phyloP scores from a whole-genome alignment of 2,113 vertebrate genomes.

The Podiceps cristatus region DNA sequence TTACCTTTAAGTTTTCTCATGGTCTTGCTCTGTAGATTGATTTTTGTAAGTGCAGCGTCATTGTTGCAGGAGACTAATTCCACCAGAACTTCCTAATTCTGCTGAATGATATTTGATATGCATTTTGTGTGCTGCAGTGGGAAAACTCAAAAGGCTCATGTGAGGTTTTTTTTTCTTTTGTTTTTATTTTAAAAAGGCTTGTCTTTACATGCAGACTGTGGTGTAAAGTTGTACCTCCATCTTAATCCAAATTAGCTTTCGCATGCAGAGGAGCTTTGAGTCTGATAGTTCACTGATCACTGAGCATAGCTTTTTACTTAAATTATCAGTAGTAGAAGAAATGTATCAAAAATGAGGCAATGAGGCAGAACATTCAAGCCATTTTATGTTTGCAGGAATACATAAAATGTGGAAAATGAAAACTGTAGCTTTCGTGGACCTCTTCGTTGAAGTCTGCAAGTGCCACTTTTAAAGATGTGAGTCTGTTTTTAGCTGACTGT shows the following conservation, averaged over 20 bases:
- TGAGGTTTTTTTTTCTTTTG: background rate
- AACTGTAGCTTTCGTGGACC: background rate
- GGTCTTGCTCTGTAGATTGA: background rate
- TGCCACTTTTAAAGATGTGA: background rate
- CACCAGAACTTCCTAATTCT: background rate
- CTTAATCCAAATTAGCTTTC: constrained; percentile 2
- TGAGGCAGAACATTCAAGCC: background rate
- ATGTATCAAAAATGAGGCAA: constrained; percentile 21
- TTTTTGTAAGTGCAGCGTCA: background rate
- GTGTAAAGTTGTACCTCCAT: background rate
- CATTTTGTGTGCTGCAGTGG: background rate
- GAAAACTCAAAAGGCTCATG: background rate
- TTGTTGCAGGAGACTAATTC: background rate
- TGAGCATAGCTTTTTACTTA: background rate
- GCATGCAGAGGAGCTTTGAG: background rate
- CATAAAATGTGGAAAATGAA: background rate
- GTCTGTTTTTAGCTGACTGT: background rate
- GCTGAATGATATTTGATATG: background rate
- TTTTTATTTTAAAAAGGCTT: constrained; percentile 13
- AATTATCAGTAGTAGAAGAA: constrained; percentile 8
- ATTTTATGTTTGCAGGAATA: constrained; percentile 25
- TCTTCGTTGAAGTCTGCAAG: background rate
- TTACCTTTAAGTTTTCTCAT: background rate
- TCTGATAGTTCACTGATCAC: constrained; percentile 14
- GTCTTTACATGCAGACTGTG: background rate